These are phyloP conservation scores for Condylostylus longicornis DNA, from an alignment of 1,140 invertebrate genomes.

Conservation along the genomic window DNA sequence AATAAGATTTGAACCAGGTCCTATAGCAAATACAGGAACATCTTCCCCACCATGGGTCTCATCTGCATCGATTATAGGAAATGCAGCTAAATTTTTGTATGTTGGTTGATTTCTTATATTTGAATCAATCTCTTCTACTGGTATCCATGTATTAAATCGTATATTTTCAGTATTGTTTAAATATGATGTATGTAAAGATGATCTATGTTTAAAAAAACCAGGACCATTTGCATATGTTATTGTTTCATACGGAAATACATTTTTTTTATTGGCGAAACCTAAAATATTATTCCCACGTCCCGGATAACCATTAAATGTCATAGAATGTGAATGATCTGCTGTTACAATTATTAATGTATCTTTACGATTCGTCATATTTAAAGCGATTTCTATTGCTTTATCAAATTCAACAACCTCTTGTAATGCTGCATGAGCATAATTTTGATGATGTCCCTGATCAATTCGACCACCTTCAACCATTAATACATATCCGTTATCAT, in stretches of 20 bases:
- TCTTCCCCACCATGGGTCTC: slow-evolving; percentile 77
- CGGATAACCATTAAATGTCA: slow-evolving; percentile 54
- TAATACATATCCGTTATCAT: slow-evolving; percentile 17
- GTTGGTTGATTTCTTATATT: no score
- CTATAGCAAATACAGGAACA: slow-evolving; percentile 72
- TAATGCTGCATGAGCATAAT: slow-evolving; percentile 46
- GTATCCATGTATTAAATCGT: slow-evolving; percentile 18
- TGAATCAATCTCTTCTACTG: slow-evolving; percentile 11
- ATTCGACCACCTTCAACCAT: slow-evolving; percentile 49
- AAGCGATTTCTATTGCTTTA: slow-evolving; percentile 41
- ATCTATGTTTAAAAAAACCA: slow-evolving; percentile 33
- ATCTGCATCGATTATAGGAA: slow-evolving; percentile 20
- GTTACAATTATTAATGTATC: slow-evolving; percentile 62
- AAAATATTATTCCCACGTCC: slow-evolving; percentile 44
- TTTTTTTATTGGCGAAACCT: slow-evolving; percentile 37
- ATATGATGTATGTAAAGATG: slow-evolving; percentile 15
- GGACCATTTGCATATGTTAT: slow-evolving; percentile 63
- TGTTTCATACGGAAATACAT: slow-evolving; percentile 48
- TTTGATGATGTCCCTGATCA: slow-evolving; percentile 57
- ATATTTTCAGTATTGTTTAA: slow-evolving; percentile 16
- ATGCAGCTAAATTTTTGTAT: slow-evolving; percentile 22
- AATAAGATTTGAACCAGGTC: slow-evolving; percentile 57
- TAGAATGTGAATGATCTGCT: slow-evolving; percentile 57
- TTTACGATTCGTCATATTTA: slow-evolving; percentile 37
- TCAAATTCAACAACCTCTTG: slow-evolving; percentile 52